These are phyloP conservation scores for Nemotelus nigrinus DNA, from an alignment of 2,888 invertebrate genomes.

Conservation along the genomic window DNA sequence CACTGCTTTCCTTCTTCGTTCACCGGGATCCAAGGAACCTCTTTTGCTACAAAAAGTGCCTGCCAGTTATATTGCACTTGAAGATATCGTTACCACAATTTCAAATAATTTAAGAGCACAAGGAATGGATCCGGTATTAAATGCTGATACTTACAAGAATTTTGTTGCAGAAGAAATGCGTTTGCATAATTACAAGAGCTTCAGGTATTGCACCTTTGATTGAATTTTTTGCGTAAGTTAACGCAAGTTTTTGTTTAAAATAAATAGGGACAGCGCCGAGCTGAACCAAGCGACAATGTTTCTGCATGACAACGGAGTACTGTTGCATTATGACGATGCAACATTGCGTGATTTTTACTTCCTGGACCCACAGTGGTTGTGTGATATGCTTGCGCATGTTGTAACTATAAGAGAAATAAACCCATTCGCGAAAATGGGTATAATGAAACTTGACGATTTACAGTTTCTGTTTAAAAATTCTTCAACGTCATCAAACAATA, in stretches of 20 bases:
- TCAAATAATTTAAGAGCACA: conserved; percentile 78
- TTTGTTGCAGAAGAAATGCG: conserved; percentile 64
- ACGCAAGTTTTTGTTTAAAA: not conserved
- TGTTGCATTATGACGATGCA: conserved; percentile 94
- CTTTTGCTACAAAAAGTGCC: conserved; percentile 94
- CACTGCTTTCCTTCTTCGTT: conserved; percentile 88
- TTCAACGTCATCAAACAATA: conserved; percentile 75
- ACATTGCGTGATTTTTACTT: conserved; percentile 95
- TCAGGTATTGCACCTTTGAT: conserved; percentile 53
- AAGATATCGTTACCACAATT: conserved; percentile 87
- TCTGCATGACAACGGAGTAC: conserved; percentile 95
- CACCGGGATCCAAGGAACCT: conserved; percentile 90
- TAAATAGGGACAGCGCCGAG: conserved; percentile 84
- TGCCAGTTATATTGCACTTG: conserved; percentile 92
- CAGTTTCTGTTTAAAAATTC: conserved; percentile 93
- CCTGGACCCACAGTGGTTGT: conserved; percentile 97
- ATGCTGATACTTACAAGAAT: conserved; percentile 78
- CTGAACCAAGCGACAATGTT: conserved; percentile 96
- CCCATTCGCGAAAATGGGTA: conserved; percentile 90
- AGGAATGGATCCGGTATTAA: conserved; percentile 82
- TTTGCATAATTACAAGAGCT: conserved; percentile 63
- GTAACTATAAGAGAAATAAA: conserved; percentile 97
- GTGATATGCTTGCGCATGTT: conserved; percentile 96
- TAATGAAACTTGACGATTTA: conserved; percentile 94
- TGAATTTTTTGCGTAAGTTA: not conserved